Evolutionary conservation across 1,140 invertebrate species (phyloP), one percentile per base, ranked within the genome.

Genomic region (Musca vetustissima): DNA sequence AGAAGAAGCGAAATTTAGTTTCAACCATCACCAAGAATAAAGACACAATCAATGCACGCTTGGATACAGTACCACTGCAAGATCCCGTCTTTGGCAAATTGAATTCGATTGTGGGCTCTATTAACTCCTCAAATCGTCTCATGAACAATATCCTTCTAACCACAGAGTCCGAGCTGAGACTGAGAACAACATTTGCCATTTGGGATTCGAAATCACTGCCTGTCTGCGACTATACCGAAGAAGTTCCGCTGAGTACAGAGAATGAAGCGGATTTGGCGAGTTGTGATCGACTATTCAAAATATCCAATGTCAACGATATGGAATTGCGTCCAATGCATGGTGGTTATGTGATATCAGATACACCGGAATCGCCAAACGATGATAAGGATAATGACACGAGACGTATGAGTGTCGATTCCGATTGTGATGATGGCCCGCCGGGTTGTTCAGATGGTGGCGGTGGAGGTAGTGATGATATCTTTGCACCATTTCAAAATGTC

Each of bases 21-120:
- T 83, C 85, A 15, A 75, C 80, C 8, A 71, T 87, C 4, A 84
- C 75, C 32, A 83, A 81, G 25, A 83, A 77, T 36, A 72, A 83
- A 6, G 85, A 85, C 25, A 79, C 81, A 0, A 67, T 83, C 0
- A 84, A 83, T 70, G 74, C 73, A 1, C 73, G 75, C 0, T 67
- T 81, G 21, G 81, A 83, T 49, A 80, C 78, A 11, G 73, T 76
- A 4, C 78, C 80, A 1, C 24, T 79, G 55, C 77, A 80, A 50
- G 81, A 83, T 73, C 76, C 80, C 0, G 72, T 83, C 0, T 81
- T 81, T 73, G 80, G 78, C 7, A 80, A 83, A 69, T 72, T 83
- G 0, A 83, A 83, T 65, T 78, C 78, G 0, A 77, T 78, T 8
- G 79, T 81, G 1, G 81, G 80, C 17, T 79, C 78, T 7, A 79